A percentile compares a stretch with the other conserved stretches of the same genome.
phyloP scores from a whole-genome alignment of 2,888 invertebrate species.

The Apoderus coryli region DNA sequence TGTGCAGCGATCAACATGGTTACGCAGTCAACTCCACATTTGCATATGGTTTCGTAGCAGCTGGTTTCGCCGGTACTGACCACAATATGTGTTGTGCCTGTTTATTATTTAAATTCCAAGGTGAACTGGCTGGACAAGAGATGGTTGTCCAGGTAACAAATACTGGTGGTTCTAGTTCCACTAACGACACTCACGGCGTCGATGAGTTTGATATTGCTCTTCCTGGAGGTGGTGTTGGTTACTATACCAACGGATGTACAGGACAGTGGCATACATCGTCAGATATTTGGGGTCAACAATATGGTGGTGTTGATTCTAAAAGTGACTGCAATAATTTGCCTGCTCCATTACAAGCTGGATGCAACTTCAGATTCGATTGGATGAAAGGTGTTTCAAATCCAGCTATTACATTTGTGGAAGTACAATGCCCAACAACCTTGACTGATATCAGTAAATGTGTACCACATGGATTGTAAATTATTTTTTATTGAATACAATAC shows the following conservation, averaged over 20 bases:
- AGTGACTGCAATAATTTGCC: conserved; percentile 17
- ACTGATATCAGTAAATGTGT: too few relatives aligned
- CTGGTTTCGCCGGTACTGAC: conserved; percentile 15
- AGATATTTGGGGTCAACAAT: conserved; percentile 18
- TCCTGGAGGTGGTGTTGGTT: conserved; percentile 17
- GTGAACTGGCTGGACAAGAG: conserved; percentile 15
- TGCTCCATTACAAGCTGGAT: conserved; percentile 13
- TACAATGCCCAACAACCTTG: too few relatives aligned
- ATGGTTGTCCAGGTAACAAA: conserved; percentile 18
- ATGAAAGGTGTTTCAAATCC: conserved; percentile 15
- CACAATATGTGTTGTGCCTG: conserved; percentile 19
- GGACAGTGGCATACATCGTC: conserved; percentile 17
- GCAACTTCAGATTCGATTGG: conserved; percentile 16
- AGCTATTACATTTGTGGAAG: conserved; percentile 13
- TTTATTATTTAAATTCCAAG: conserved; percentile 15
- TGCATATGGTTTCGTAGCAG: conserved; percentile 18
- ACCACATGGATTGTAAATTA: too few relatives aligned
- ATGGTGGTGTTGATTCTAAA: conserved; percentile 17
- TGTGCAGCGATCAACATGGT: conserved; percentile 14
- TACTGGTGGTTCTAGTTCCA: conserved; percentile 14
- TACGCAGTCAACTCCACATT: conserved; percentile 15
- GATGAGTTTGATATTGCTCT: conserved; percentile 19
- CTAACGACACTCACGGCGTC: conserved; percentile 15
- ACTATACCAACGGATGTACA: conserved; percentile 16
- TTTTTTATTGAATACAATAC: too few relatives aligned